Percentiles rank a stretch among this genome's conserved stretches.
Evolutionary conservation across 2,888 invertebrate genomes (phyloP).

Genomic region (Megastigmus dorsalis): DNA sequence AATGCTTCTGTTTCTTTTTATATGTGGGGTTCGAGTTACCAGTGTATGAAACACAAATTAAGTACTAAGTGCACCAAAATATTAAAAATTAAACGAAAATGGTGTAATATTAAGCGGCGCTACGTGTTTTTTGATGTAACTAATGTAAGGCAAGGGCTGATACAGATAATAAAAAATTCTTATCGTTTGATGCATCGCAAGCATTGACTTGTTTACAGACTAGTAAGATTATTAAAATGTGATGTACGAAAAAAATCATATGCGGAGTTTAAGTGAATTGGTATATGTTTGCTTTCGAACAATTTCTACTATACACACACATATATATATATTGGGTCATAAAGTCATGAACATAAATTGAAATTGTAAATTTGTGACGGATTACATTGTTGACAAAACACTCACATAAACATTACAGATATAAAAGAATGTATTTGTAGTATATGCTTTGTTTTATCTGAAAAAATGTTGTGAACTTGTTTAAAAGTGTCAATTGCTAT

Average conservation of each 20-base stretch:
- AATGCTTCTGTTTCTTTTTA: not conserved
- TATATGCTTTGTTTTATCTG: constrained; percentile 14
- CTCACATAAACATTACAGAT: constrained; percentile 21
- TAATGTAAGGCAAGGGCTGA: constrained; percentile 24
- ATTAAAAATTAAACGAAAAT: constrained; percentile 12
- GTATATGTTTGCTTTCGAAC: not conserved
- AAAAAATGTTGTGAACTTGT: not conserved
- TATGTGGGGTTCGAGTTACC: not conserved
- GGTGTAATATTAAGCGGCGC: constrained; percentile 40
- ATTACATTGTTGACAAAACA: constrained; percentile 16
- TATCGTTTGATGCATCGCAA: constrained; percentile 13
- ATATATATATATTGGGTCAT: too few species aligned
- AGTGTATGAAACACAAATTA: constrained; percentile 27
- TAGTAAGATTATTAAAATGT: constrained; percentile 1
- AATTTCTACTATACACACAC: too few species aligned
- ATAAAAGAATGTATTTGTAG: not conserved
- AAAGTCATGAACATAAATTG: constrained; percentile 3
- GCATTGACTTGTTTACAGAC: constrained; percentile 13
- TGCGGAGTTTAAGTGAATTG: not conserved
- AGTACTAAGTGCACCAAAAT: constrained; percentile 41
- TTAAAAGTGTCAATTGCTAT: constrained; percentile 36
- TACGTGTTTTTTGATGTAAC: constrained; percentile 12
- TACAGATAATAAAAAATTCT: constrained; percentile 10
- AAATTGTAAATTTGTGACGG: too few species aligned
- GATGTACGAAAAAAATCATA: not conserved